phyloP scores from a whole-genome alignment of 2,113 vertebrate species.

The Nycticebus coucang region DNA sequence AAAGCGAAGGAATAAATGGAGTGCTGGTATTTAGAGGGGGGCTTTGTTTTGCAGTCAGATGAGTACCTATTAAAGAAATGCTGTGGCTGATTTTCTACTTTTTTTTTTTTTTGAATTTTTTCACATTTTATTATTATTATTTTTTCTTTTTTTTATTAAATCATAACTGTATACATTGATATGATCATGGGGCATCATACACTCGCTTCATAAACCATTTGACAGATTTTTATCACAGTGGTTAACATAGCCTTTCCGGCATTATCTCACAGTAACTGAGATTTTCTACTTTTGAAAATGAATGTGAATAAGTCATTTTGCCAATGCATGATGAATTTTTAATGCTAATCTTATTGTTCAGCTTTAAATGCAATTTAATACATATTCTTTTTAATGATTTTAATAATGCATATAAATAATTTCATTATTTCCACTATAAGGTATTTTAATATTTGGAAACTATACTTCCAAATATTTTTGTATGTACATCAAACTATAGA shows the following conservation, averaged over 20 bases:
- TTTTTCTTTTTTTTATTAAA: too few relatives aligned
- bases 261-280: too few relatives aligned
- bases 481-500: not conserved
- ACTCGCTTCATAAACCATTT: too few relatives aligned
- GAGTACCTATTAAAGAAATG: not conserved
- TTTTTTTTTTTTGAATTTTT: too few relatives aligned
- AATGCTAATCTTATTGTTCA: not conserved
- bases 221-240: too few relatives aligned
- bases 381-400: not conserved
- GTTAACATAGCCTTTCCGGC: too few relatives aligned
- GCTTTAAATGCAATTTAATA: not conserved
- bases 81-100: constrained; percentile 10
- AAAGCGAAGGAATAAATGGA: not conserved
- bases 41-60: not conserved
- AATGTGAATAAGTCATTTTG: not conserved
- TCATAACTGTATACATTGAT: too few relatives aligned
- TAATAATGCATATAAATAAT: not conserved
- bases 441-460: not conserved
- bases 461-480: not conserved
- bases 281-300: not conserved
- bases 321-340: not conserved
- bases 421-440: rapidly evolving
- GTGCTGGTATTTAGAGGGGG: not conserved
- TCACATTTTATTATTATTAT: too few relatives aligned
- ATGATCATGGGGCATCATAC: too few relatives aligned